Percentiles rank a stretch among this genome's conserved stretches.
These are phyloP conservation scores for Pseudomyrmex sp. DNA, from an alignment of 1,140 invertebrate genomes.

Conservation along the genomic window DNA sequence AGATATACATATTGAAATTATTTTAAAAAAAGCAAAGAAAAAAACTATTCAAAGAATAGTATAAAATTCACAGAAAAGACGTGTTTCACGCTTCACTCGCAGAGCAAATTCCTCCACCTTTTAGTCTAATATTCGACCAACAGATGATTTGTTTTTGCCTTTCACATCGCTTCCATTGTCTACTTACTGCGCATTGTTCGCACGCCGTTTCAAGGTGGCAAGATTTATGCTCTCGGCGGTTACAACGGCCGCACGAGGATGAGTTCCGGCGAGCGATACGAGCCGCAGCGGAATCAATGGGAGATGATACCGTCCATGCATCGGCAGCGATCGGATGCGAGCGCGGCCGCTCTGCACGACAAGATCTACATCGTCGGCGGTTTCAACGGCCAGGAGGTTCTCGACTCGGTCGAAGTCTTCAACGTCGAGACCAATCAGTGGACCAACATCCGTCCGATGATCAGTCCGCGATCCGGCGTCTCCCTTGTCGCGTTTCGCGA, in stretches of 20 bases:
- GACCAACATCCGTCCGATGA: constrained; percentile 92
- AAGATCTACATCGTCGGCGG: constrained; percentile 91
- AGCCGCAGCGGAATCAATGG: constrained; percentile 92
- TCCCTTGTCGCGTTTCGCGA: constrained; percentile 90
- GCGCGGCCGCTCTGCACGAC: constrained; percentile 80
- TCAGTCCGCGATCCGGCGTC: constrained; percentile 91
- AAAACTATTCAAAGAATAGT: no score
- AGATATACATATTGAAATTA: no score
- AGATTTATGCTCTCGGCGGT: constrained; percentile 94
- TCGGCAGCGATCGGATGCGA: constrained; percentile 92
- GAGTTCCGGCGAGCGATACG: constrained; percentile 90
- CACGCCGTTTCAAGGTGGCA: constrained; percentile 84
- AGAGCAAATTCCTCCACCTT: constrained; percentile 14
- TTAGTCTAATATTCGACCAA: not conserved
- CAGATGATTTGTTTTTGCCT: not conserved
- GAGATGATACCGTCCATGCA: constrained; percentile 93
- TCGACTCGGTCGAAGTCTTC: constrained; percentile 88
- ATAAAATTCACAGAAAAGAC: not conserved
- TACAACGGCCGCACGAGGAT: constrained; percentile 94
- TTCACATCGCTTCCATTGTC: constrained; percentile 6
- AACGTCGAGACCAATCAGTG: constrained; percentile 88
- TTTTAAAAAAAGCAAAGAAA: no score
- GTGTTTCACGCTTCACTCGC: not conserved
- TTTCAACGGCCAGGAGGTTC: constrained; percentile 90
- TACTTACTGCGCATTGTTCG: constrained; percentile 10